Evolutionary conservation across 1,140 invertebrate species (phyloP), one percentile per base, ranked within the genome.

Genomic region (Trialeurodes vaporariorum): DNA sequence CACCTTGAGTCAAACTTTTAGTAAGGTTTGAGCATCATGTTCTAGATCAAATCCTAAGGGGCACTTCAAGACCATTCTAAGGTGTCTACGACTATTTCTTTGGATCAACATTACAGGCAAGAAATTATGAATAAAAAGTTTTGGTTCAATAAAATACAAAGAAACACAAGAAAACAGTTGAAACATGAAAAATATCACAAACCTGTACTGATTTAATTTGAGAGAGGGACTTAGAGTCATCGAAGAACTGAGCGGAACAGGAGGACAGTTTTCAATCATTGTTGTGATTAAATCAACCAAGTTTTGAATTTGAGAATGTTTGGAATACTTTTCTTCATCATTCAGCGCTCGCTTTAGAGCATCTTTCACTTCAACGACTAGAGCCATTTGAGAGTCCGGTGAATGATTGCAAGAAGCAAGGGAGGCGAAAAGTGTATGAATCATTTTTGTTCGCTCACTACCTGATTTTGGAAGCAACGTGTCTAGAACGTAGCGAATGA

Each of bases 221-320:
- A 79, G 22, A 0, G 79, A 76, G 25, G 76, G 75, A 70, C 79
- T 74, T 1, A 81, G 27, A n/a, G 81, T 49, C 34, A 49, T 79
- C 2, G 77, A 71, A 63, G 72, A 72, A 72, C 68, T 80, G 80
- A 25, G 77, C 76, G 0, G 80, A 74, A 77, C 76, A 25, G 85
- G 82, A 13, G 90, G 89, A 78, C 89, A 92, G 27, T 87, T 87
- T 69, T 94, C 92, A 68, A 94, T 92, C 83, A 94, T 91, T 21
- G 84, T 87, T 2, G 85, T 86, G n/a, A 91, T 87, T 1, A 92
- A 76, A 2, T 84, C 84, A 69, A n/a, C 86, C 11, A 94, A 76
- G n/a, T 90, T 81, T 75, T 92, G 90, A 59, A 95, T 80, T 24
- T 88, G 84, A 1, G 82, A 79, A 75, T 94, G 91, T 78, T 94